A percentile compares a stretch with the other conserved stretches of the same genome.
phyloP scores from a whole-genome alignment of 2,888 invertebrate genomes.

The Sycophila texana region DNA sequence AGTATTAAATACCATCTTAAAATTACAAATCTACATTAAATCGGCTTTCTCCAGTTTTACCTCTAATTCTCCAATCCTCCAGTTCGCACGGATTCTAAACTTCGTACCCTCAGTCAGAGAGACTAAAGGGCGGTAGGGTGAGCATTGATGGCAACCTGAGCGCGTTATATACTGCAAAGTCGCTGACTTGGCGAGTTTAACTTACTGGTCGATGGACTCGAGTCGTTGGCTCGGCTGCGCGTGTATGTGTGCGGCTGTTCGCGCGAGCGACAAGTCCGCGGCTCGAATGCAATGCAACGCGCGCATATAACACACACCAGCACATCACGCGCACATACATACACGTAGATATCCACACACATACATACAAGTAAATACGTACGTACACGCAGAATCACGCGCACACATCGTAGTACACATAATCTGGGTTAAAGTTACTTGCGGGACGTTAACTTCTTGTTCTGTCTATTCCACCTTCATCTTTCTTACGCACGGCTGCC shows the following conservation, averaged over 20 bases:
- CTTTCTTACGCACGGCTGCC: conserved; percentile 20
- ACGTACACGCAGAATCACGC: background rate
- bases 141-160: conserved; percentile 32
- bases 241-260: background rate
- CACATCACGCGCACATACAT: background rate
- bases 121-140: background rate
- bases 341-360: background rate
- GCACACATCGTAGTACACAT: conserved; percentile 38
- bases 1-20: no score
- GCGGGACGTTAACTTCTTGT: conserved; percentile 48
- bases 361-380: background rate
- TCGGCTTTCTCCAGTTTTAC: no score
- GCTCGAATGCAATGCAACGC: background rate
- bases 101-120: conserved; percentile 4
- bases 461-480: conserved; percentile 32
- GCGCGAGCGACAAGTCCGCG: background rate
- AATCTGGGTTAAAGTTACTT: conserved; percentile 61
- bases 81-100: background rate
- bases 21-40: no score
- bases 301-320: background rate
- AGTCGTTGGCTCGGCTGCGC: background rate
- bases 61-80: background rate
- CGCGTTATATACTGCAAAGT: conserved; percentile 16
- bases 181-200: conserved; percentile 56
- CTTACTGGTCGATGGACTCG: conserved; percentile 46